Percentiles rank a stretch among this genome's conserved stretches.
phyloP scores from a whole-genome alignment of 2,113 vertebrate genomes.

The Panthera tigris region DNA sequence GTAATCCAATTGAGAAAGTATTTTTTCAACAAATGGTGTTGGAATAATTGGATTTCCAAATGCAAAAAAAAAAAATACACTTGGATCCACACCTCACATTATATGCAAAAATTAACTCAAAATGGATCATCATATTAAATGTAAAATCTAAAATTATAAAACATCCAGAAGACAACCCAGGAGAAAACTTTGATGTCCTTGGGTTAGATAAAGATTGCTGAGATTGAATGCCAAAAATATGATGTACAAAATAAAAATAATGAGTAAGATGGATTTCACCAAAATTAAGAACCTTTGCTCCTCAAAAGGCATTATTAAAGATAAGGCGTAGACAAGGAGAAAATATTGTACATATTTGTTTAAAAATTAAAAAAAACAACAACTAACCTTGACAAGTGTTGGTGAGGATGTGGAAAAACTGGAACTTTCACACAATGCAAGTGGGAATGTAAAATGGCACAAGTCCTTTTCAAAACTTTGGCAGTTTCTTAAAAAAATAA shows the following conservation, averaged over 20 bases:
- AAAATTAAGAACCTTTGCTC: background rate
- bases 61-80: background rate
- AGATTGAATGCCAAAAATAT: background rate
- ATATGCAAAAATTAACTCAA: slow-evolving; percentile 13
- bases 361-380: background rate
- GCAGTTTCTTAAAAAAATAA: background rate
- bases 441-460: background rate
- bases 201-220: background rate
- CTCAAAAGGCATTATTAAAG: background rate
- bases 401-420: background rate
- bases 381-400: background rate
- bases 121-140: background rate
- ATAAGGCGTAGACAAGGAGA: background rate
- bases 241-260: background rate
- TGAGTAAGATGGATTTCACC: background rate
- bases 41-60: background rate
- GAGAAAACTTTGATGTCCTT: background rate
- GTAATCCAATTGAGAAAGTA: background rate
- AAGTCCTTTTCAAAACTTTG: background rate
- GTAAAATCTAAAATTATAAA: background rate
- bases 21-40: background rate
- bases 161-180: background rate
- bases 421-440: background rate
- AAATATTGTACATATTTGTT: background rate
- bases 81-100: background rate